Base-by-base conservation (phyloP, 2,797 vertebrate species). In the Valencia hispanica region DNA sequence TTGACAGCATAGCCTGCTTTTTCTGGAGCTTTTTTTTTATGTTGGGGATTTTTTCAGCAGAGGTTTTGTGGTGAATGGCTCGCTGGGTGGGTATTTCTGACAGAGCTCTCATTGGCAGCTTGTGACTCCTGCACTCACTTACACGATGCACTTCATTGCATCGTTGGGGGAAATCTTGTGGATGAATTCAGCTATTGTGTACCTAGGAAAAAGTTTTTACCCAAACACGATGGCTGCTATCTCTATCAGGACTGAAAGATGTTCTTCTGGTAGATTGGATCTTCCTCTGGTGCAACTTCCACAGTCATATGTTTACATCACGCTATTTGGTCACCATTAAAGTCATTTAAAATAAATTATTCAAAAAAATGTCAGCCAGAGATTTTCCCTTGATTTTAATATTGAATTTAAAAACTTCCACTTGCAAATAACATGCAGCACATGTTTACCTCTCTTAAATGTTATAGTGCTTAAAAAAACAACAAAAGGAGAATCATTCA, bases 141-240 rank as follows among this genome's bases (percentile, higher is more conserved):
- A 77, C 87, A 76, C 70, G 65, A 78, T 82, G 87, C 47, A 75
- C 85, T 77, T 69, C 90, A 36, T 74, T 51, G 86, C 92, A 88
- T 91, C 88, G 91, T 87, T 85, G 87, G 86, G 79, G 90, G 87
- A 90, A 27, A 89, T 93, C 92, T 88, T 59, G 68, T 66, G 70
- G 91, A 93, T 95, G 92, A 95, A 95, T 95, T 90, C 87, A 87
- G 85, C 91, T 92, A 93, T 95, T 96, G 94, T 95, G 89, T 91
- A 74, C 69, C 30, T 32, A 88, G 84, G 85, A 79, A 91, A 91
- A 89, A 82, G 87, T 93, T 93, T 88, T 93, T 83, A 92, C 92
- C 90, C 79, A 81, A 91, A 90, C 89, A 86, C 88, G 87, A n/a
- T 75, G 75, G 75, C 79, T 86, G 87, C 94, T 95, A 92, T 94